Evolutionary conservation across 2,888 invertebrate genomes (phyloP), one percentile per base, ranked within the genome.

Genomic region (Hesperia comma): DNA sequence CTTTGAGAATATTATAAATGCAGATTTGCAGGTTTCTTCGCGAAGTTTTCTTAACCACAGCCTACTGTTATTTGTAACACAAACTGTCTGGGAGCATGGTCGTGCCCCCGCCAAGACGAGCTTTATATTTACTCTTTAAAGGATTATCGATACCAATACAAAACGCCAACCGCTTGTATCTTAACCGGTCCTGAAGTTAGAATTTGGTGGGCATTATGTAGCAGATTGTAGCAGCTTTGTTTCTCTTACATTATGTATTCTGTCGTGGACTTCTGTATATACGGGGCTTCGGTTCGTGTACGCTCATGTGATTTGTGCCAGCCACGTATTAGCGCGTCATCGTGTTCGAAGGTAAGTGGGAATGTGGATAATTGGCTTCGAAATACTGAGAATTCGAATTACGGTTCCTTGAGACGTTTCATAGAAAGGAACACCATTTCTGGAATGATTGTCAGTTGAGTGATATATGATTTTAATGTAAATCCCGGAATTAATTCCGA

Each of bases 191-290:
- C 72, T 76, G 75, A 80, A 83, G 83, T 88, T 88, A 86, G 87
- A 88, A 90, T 90, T 91, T 82, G 87, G 88, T 84, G 87, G 87
- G 88, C 88, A 89, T 90, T 87, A 90, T 84, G 81, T 83, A 81
- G 78, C 78, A 83, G 88, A 85, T 85, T 84, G 81, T 83, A 81
- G 78, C 78, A 83, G 88, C 85, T 85, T 86, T 87, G 88, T 88
- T 87, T 84, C 82, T 78, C 79, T 81, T 80, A 87, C 85, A 86
- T 88, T 86, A 88, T 88, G 81, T 90, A 88, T 89, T 85, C 84
- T 75, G 77, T 73, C 79, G 82, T 77, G 85, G 87, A 89, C 87
- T 80, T 80, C 79, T 83, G 74, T 79, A 71, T 74, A 69, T 75
- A 75, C 74, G 57, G 74, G 70, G 61, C 72, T 71, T 63, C 69